A percentile compares a stretch with the other conserved stretches of the same genome.
phyloP scores from a whole-genome alignment of 2,113 vertebrate species.

The Gallinago jamesoni region DNA sequence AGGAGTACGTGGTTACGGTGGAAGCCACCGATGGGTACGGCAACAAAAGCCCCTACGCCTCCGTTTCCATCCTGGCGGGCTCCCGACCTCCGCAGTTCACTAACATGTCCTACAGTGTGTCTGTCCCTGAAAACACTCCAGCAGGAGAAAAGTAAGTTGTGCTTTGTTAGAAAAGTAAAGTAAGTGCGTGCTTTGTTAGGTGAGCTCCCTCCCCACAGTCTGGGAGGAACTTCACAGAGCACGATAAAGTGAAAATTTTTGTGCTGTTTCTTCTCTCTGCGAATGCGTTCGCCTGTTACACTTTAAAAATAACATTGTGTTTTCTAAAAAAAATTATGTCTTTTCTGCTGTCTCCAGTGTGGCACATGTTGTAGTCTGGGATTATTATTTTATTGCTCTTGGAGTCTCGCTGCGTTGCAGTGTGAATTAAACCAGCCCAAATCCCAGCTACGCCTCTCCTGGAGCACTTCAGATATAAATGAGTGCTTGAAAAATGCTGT shows the following conservation, averaged over 20 bases:
- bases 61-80: slow-evolving; percentile 80
- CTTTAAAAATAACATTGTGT: neutral
- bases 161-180: too few relatives aligned
- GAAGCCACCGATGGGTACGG: slow-evolving; percentile 76
- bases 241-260: neutral
- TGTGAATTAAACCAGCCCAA: neutral
- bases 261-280: neutral
- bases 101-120: slow-evolving; percentile 82
- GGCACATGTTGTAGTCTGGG: neutral
- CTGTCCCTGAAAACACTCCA: slow-evolving; percentile 79
- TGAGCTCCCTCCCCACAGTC: neutral
- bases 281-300: neutral
- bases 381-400: neutral
- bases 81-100: slow-evolving; percentile 86
- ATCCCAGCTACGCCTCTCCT: neutral
- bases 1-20: slow-evolving; percentile 83
- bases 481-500: neutral
- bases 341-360: neutral
- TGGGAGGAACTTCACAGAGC: neutral
- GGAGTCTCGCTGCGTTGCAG: neutral
- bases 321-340: neutral
- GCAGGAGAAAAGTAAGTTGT: slow-evolving; percentile 82
- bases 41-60: slow-evolving; percentile 74
- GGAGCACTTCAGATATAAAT: neutral
- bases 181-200: too few relatives aligned